phyloP scores from a whole-genome alignment of 2,797 vertebrate genomes.

The Serranus cabrilla region DNA sequence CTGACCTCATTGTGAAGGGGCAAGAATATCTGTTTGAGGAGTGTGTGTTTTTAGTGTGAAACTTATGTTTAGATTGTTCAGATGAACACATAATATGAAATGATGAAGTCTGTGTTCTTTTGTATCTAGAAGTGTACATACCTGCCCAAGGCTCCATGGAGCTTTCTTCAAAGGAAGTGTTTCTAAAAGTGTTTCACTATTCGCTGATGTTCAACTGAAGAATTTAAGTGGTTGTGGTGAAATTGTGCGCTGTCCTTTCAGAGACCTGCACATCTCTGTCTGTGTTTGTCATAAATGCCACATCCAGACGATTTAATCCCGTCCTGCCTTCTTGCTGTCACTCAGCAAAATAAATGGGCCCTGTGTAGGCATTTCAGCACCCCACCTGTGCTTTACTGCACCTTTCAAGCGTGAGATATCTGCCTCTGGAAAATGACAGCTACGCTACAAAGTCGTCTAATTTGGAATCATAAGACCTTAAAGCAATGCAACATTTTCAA shows the following conservation, averaged over 20 bases:
- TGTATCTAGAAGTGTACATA: not conserved
- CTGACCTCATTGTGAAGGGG: not conserved
- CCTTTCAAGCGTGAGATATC: constrained; percentile 60
- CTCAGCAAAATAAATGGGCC: constrained; percentile 66
- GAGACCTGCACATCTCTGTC: constrained; percentile 32
- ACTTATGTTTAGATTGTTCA: not conserved
- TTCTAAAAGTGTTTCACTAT: constrained; percentile 1
- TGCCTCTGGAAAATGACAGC: constrained; percentile 65
- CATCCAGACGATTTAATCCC: constrained; percentile 64
- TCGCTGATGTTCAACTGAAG: constrained; percentile 16
- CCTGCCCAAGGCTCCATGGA: not conserved
- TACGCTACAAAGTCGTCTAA: constrained; percentile 13
- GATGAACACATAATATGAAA: constrained; percentile 6
- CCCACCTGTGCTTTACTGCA: constrained; percentile 56
- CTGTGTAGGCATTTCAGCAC: constrained; percentile 45
- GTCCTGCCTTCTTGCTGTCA: constrained; percentile 58
- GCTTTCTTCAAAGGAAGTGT: not conserved
- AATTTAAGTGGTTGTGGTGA: constrained; percentile 19
- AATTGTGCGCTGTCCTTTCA: constrained; percentile 23
- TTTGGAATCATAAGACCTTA: constrained; percentile 22
- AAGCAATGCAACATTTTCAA: constrained; percentile 11
- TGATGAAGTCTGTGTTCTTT: not conserved
- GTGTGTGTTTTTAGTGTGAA: not conserved
- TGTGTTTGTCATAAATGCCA: constrained; percentile 72
- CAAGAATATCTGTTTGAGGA: not conserved